Base-by-base conservation (phyloP, 2,888 invertebrate species). In the Folsomia manolachei region DNA sequence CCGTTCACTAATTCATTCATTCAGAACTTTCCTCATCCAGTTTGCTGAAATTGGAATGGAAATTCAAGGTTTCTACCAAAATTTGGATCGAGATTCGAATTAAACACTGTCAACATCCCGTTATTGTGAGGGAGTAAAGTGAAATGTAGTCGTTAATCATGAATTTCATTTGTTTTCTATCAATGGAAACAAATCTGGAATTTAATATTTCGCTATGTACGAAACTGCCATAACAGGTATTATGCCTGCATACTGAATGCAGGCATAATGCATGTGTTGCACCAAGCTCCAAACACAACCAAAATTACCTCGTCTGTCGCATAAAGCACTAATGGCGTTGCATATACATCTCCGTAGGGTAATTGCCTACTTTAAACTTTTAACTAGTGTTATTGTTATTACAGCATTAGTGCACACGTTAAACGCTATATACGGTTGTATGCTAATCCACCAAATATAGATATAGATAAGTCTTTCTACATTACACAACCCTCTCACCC, bases 91-190 rank as follows among this genome's bases (percentile, higher is more conserved):
- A n/a, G n/a, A n/a, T 72, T 61, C 51, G 52, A 69, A 67, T 67
- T 70, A 70, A 69, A 68, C 69, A 68, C 67, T 63, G 70, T 73
- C 70, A 70, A 66, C 63, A 26, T 19, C 19, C 53, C 62, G 21
- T 18, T 39, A 39, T 39, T 39, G 39, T 39, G 39, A 56, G 51
- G 51, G 18, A 51, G 21, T 19, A 56, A 56, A 56, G 56, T 24
- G 60, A 68, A 68, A 53, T 68, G 25, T 19, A 27, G 60, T 25
- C 60, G 56, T 68, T 68, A 68, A 68, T 60, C 26, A 68, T 60
- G 56, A 68, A 68, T 68, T 25, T 60, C 60, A 60, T 68, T 68
- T 68, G 60, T 60, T 68, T 68, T 39, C 39, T 14, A 39, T 39
- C 39, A 39, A 39, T 39, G 39, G 39, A 39, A 39, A 39, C 39